Evolutionary conservation across 2,888 invertebrate species (phyloP), one percentile per base, ranked within the genome.

Genomic region (Vesta saturnalis): DNA sequence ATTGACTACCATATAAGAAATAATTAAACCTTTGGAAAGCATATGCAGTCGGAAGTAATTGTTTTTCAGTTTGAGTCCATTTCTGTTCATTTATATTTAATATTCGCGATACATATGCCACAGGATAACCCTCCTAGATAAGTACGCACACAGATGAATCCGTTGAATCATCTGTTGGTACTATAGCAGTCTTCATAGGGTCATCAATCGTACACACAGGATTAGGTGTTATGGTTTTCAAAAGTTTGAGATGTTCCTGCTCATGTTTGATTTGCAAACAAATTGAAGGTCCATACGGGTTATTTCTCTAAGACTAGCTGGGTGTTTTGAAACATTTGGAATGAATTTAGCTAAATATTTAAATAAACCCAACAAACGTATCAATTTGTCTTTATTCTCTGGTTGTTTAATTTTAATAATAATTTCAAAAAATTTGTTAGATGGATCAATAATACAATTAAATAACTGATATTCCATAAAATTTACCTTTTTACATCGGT

Each of bases 1-100:
- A 69, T 65, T 77, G 64, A 5, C 72, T 49, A 1, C 77, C 77
- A 73, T 75, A 77, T 3, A 78, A 70, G 68, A 71, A 78, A 43
- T 74, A 75, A 72, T 80, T 76, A 70, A 80, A 81, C 63, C 77
- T 76, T 58, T 74, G 6, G 10, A 5, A 30, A 6, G 30, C 30
- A 30, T 6, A 30, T 10, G 10, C 30, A 10, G 10, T 30, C 30
- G 30, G 6, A 30, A 30, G 30, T 10, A 30, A 30, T 30, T 30
- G 15, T 6, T 52, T 52, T 52, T 52, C 18, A 3, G 16, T 52
- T 14, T 52, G 52, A 5, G 52, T 21, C 30, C 30, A 30, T 30
- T 10, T 5, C 30, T 30, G 30, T 10, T 30, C 30, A 30, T 10
- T 30, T 10, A 6, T 5, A 10, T 10, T 30, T 5, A 30, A 10